Evolutionary conservation across 2,888 invertebrate species (phyloP).

Genomic region (Drosophila stalkeri): DNA sequence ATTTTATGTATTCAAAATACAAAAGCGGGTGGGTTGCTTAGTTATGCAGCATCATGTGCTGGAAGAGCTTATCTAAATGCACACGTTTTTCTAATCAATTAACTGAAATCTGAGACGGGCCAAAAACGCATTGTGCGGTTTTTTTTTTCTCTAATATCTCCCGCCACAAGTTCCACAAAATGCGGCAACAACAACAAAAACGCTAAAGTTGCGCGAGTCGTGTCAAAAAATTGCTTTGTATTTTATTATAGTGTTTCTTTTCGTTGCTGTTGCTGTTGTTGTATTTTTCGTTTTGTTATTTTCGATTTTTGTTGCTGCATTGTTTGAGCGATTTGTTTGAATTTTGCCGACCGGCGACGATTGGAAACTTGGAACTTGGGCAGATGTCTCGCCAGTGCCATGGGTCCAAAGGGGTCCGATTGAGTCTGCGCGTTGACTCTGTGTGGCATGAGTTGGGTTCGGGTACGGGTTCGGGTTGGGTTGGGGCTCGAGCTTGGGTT

Average conservation of each 20-base stretch:
- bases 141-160: constrained; percentile 58
- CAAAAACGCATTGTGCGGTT: constrained; percentile 54
- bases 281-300: constrained; percentile 28
- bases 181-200: constrained; percentile 23
- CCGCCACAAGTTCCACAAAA: constrained; percentile 18
- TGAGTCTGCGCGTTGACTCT: not conserved
- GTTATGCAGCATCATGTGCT: constrained; percentile 15
- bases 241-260: constrained; percentile 30
- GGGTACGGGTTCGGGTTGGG: constrained; percentile 18
- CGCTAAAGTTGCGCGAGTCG: constrained; percentile 67
- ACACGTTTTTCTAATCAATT: constrained; percentile 74
- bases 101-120: constrained; percentile 66
- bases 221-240: constrained; percentile 68
- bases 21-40: not conserved
- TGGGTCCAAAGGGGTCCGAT: constrained; percentile 8
- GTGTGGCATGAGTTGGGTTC: constrained; percentile 30
- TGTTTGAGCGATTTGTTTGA: constrained; percentile 80
- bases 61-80: constrained; percentile 38
- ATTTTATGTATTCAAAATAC: not conserved
- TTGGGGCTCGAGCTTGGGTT: constrained; percentile 38
- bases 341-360: constrained; percentile 71
- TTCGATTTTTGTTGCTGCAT: constrained; percentile 54
- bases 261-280: not conserved
- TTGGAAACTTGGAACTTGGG: constrained; percentile 50
- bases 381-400: constrained; percentile 65